A percentile compares a stretch with the other conserved stretches of the same genome.
Evolutionary conservation across 2,797 vertebrate species (phyloP).

Genomic region (Antrozous pallidus): DNA sequence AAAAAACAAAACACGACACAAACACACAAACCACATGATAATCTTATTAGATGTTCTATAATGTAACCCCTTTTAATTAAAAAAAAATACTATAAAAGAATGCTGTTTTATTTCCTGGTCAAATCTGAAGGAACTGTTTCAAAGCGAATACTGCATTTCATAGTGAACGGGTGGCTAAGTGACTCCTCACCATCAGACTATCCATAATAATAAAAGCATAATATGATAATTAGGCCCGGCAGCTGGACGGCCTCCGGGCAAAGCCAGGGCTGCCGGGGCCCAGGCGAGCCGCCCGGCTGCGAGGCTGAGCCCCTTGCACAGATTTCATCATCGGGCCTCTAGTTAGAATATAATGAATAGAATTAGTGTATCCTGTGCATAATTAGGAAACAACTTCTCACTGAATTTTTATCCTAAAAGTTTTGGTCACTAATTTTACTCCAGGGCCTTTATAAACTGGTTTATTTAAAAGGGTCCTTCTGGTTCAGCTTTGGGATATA

Average conservation of each 20-base stretch:
- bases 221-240: too few relatives aligned
- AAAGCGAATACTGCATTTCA: not conserved
- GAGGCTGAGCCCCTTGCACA: too few relatives aligned
- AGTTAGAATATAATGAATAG: not conserved
- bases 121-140: not conserved
- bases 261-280: too few relatives aligned
- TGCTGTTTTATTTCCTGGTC: not conserved
- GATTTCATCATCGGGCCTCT: too few relatives aligned
- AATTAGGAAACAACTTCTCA: not conserved
- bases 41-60: not conserved
- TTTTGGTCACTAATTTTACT: not conserved
- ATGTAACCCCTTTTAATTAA: not conserved
- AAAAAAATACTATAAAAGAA: not conserved
- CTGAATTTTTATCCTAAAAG: slow-evolving; percentile 9
- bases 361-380: not conserved
- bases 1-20: not conserved
- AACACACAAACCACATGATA: not conserved
- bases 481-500: not conserved
- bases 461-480: not conserved
- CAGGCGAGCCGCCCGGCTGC: too few relatives aligned
- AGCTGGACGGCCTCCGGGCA: too few relatives aligned
- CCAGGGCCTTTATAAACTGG: not conserved
- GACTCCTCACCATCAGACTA: not conserved
- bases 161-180: not conserved
- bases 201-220: too few relatives aligned